These are phyloP conservation scores for Muscidifurax raptorellus DNA, from an alignment of 1,140 invertebrate genomes.

Conservation along the genomic window DNA sequence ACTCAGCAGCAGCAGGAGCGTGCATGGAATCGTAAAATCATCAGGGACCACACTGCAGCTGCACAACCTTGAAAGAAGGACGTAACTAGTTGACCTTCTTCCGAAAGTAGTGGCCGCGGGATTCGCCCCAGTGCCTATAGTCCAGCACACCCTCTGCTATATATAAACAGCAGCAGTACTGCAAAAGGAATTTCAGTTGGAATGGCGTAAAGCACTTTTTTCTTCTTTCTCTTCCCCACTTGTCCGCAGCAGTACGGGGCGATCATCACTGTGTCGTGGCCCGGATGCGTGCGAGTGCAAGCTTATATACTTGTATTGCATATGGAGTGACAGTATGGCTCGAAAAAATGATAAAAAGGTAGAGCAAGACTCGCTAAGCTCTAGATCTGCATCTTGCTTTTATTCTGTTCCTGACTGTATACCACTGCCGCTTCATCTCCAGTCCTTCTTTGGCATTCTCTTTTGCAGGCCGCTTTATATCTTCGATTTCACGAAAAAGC, in stretches of 20 bases:
- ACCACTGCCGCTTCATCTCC: neutral
- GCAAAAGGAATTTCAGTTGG: conserved; percentile 31
- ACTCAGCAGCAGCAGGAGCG: neutral
- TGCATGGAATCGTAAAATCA: conserved; percentile 31
- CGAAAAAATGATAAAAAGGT: neutral
- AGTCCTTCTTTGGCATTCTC: neutral
- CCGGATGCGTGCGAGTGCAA: neutral
- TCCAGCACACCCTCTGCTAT: neutral
- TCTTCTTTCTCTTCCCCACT: neutral
- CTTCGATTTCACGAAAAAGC: conserved; percentile 22
- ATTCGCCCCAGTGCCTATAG: neutral
- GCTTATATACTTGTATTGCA: too few species aligned
- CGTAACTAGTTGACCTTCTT: conserved; percentile 53
- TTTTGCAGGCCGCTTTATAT: conserved; percentile 34
- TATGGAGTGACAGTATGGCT: neutral
- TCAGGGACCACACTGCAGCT: neutral
- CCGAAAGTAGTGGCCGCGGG: conserved; percentile 28
- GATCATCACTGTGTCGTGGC: neutral
- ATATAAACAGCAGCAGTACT: neutral
- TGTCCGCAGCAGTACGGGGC: neutral
- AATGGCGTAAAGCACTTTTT: neutral
- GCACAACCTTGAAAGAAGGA: conserved; percentile 51
- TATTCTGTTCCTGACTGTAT: neutral
- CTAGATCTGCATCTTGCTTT: neutral
- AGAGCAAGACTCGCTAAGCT: neutral